phyloP scores from a whole-genome alignment of 2,113 vertebrate genomes.

The Psittacus erithacus region DNA sequence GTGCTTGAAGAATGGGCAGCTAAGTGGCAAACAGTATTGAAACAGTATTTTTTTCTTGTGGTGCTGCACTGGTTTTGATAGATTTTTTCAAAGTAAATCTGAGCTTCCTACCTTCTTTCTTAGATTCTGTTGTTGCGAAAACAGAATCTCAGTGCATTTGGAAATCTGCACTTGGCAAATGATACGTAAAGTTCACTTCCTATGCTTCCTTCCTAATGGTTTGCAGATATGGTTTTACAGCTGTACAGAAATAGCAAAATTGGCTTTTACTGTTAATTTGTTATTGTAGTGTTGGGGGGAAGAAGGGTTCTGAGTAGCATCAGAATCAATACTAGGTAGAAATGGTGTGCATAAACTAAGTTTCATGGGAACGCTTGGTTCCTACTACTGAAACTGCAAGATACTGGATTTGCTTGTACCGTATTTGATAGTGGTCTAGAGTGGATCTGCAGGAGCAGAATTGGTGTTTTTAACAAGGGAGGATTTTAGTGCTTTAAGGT shows the following conservation, averaged over 20 bases:
- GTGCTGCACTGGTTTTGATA: neutral
- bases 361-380: neutral
- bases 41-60: neutral
- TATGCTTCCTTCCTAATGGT: neutral
- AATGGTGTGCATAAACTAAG: neutral
- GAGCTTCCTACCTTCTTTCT: neutral
- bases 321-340: neutral
- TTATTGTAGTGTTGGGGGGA: neutral
- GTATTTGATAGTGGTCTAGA: neutral
- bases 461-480: neutral
- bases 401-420: neutral
- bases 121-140: neutral
- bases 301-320: neutral
- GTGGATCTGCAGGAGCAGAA: neutral
- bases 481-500: neutral
- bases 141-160: neutral
- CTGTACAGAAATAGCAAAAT: neutral
- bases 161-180: neutral
- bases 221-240: neutral
- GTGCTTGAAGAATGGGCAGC: neutral
- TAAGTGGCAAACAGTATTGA: neutral
- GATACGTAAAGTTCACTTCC: neutral
- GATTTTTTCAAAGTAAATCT: neutral
- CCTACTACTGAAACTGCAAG: neutral
- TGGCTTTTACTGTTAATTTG: neutral